Evolutionary conservation across 2,797 vertebrate genomes (phyloP).

Genomic region (Spondyliosoma cantharus): DNA sequence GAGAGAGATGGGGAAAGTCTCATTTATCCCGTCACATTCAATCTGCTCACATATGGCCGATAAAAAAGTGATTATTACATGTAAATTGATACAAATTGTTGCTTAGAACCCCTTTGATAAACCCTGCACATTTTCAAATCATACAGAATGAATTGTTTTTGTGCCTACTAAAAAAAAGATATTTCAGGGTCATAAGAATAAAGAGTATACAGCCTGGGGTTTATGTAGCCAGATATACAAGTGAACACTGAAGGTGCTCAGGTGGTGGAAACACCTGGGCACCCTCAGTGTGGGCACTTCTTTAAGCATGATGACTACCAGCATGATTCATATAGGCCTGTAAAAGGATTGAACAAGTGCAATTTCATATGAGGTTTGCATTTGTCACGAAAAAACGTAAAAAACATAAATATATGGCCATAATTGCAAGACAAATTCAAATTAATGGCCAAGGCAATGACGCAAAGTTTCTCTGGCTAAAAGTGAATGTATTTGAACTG

Average conservation of each 20-base stretch:
- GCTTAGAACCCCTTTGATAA: too few species aligned
- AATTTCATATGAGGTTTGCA: not conserved
- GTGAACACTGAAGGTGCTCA: slow-evolving; percentile 1
- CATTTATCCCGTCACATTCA: too few species aligned
- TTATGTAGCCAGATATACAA: not conserved
- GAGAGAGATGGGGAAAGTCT: too few species aligned
- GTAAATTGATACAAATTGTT: too few species aligned
- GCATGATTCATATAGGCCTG: not conserved
- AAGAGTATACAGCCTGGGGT: not conserved
- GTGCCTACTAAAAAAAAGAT: not conserved
- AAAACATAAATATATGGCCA: not conserved
- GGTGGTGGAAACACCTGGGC: not conserved
- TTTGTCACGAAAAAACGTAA: not conserved
- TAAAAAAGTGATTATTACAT: too few species aligned
- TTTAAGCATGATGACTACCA: slow-evolving; percentile 19
- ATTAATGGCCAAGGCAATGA: too few species aligned
- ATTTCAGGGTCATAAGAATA: not conserved
- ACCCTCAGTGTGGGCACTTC: not conserved
- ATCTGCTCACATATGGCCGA: too few species aligned
- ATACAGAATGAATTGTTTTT: not conserved
- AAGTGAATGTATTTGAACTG: not conserved
- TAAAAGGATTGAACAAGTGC: not conserved
- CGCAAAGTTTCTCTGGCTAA: too few species aligned
- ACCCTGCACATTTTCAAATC: not conserved
- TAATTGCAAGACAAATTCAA: not conserved